phyloP scores from a whole-genome alignment of 2,113 vertebrate species.

The Ailurus styani region DNA sequence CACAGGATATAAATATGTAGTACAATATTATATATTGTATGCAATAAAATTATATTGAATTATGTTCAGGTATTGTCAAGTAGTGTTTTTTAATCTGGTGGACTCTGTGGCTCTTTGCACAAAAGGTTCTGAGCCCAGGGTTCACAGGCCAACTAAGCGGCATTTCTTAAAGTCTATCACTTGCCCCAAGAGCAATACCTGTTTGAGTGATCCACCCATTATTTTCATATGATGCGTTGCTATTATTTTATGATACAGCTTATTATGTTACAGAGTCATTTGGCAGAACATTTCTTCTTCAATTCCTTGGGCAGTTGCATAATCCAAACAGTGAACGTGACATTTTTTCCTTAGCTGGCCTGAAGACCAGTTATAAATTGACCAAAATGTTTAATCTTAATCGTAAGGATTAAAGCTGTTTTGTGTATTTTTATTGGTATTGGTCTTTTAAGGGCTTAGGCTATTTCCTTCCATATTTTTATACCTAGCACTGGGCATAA shows the following conservation, averaged over 20 bases:
- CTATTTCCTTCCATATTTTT: background rate
- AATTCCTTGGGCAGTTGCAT: background rate
- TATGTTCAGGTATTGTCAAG: background rate
- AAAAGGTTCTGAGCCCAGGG: background rate
- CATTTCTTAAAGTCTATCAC: background rate
- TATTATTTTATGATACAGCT: background rate
- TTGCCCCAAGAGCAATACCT: background rate
- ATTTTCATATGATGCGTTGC: background rate
- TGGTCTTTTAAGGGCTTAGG: background rate
- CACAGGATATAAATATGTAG: background rate
- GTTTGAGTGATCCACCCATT: background rate
- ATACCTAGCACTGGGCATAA: background rate
- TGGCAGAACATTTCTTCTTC: background rate
- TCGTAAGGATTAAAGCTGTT: background rate
- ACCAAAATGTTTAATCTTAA: background rate
- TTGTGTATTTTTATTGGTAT: background rate
- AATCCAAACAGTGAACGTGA: background rate
- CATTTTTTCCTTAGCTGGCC: background rate
- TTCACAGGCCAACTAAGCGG: background rate
- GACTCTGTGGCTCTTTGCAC: background rate
- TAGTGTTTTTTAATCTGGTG: background rate
- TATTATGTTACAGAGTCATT: background rate
- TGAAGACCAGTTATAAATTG: background rate
- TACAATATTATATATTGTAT: no score
- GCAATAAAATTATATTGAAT: no score